Evolutionary conservation across 1,140 invertebrate species (phyloP), one percentile per base, ranked within the genome.

Genomic region (Brachionus koreanus): DNA sequence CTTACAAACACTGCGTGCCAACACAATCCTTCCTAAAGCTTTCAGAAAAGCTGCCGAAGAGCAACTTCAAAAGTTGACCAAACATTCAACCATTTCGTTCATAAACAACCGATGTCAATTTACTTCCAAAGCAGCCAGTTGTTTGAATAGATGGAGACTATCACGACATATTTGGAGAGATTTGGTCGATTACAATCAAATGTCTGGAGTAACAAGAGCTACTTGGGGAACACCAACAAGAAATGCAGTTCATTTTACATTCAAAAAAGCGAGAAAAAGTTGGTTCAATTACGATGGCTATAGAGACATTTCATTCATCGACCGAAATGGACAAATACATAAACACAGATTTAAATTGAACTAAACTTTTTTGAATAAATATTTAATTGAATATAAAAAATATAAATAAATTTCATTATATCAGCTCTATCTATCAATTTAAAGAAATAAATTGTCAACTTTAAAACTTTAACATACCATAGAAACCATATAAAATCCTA

Each of bases 91-190:
- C 49, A 86, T 91, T 42, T 86, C 91, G 1, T 90, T 92, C 83
- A 89, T 93, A 6, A 91, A 90, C 29, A 89, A 90, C 25, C 91
- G 95, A 85, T 96, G 95, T 88, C 91, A 92, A 25, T 74, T 82
- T n/a, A 82, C 82, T 12, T 82, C 63, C 37, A 82, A 52, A 82
- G 42, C 65, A 42, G 42, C 93, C 84, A 94, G 94, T 83, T 90
- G 91, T 83, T 91, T 95, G 0, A 84, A 88, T 16, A 90, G 91
- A 83, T 97, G 93, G 92, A 91, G 94, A 84, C 85, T 97, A 43
- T 96, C 94, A 86, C 90, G 95, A 86, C 94, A 96, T 84, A 91
- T 95, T 29, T 98, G 93, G 89, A 91, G 95, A 83, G 90, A 94
- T 86, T 88, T 96, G 74, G 93, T 93, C 1, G 95, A 98, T 90